Percentiles rank a stretch among this genome's conserved stretches.
These are phyloP conservation scores for Malurus melanocephalus DNA, from an alignment of 2,113 vertebrate genomes.

Conservation along the genomic window DNA sequence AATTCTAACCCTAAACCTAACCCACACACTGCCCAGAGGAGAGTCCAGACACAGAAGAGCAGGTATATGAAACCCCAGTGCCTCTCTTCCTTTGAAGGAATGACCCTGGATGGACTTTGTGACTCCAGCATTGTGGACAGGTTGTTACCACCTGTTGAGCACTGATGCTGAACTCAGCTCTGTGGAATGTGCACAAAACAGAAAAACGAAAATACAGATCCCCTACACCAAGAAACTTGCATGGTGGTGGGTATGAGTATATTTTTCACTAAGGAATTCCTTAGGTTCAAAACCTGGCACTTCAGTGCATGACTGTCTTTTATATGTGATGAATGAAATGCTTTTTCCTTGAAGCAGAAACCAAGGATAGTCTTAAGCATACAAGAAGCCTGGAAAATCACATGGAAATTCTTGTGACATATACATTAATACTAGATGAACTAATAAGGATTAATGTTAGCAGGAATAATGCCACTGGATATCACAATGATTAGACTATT, in stretches of 20 bases:
- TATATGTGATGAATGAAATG: not conserved
- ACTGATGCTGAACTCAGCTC: not conserved
- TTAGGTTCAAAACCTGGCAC: not conserved
- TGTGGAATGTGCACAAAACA: not conserved
- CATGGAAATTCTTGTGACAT: not conserved
- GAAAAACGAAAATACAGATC: not conserved
- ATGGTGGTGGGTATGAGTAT: not conserved
- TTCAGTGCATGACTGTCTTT: not conserved
- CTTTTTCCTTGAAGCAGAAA: not conserved
- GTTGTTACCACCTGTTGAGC: not conserved
- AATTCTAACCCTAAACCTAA: too few relatives aligned
- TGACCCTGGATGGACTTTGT: not conserved
- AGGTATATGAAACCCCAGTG: not conserved
- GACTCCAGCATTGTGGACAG: not conserved
- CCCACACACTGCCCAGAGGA: not conserved
- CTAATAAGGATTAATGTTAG: slow-evolving; percentile 33
- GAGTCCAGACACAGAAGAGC: not conserved
- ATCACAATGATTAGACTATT: slow-evolving; percentile 31
- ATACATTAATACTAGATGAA: not conserved
- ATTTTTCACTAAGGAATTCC: not conserved
- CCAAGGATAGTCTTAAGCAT: not conserved
- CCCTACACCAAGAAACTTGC: not conserved
- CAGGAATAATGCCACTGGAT: slow-evolving; percentile 1
- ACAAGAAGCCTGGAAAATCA: not conserved
- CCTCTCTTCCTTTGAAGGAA: not conserved